Evolutionary conservation across 2,113 vertebrate genomes (phyloP).

Genomic region (Pontoporia blainvillei): DNA sequence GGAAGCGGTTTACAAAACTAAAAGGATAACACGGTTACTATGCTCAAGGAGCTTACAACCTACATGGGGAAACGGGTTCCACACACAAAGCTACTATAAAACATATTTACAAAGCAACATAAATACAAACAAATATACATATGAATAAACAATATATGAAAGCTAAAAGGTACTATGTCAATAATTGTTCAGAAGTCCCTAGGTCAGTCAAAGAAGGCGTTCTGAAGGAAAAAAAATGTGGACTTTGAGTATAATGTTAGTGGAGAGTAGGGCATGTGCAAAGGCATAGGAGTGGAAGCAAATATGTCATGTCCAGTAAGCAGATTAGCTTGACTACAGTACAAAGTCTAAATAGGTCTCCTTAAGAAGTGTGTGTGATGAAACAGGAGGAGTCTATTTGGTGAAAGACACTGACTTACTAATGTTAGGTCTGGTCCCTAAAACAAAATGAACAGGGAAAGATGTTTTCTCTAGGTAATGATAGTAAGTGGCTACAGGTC

Average conservation of each 20-base stretch:
- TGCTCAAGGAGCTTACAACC: slow-evolving; percentile 56
- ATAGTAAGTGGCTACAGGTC: background rate
- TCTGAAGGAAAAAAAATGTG: background rate
- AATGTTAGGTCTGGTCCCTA: slow-evolving; percentile 13
- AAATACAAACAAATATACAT: slow-evolving; percentile 64
- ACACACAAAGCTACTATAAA: slow-evolving; percentile 26
- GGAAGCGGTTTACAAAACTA: slow-evolving; percentile 23
- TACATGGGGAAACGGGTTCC: slow-evolving; percentile 1
- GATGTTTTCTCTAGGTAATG: slow-evolving; percentile 14
- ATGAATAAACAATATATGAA: slow-evolving; percentile 36
- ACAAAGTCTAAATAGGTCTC: slow-evolving; percentile 19
- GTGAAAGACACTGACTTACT: background rate
- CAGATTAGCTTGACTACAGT: slow-evolving; percentile 42
- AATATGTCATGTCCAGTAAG: slow-evolving; percentile 31
- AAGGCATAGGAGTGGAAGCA: slow-evolving; percentile 21
- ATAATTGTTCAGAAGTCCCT: slow-evolving; percentile 7
- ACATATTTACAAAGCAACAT: slow-evolving; percentile 54
- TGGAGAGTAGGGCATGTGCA: background rate
- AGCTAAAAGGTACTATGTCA: slow-evolving; percentile 31
- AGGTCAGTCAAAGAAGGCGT: background rate
- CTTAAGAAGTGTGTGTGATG: slow-evolving; percentile 22
- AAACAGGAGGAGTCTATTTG: background rate
- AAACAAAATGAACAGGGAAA: slow-evolving; percentile 35
- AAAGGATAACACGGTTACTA: background rate
- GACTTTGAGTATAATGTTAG: slow-evolving; percentile 24